Base-by-base conservation (phyloP, 2,113 vertebrate genomes). In the Synodontis membranacea region DNA sequence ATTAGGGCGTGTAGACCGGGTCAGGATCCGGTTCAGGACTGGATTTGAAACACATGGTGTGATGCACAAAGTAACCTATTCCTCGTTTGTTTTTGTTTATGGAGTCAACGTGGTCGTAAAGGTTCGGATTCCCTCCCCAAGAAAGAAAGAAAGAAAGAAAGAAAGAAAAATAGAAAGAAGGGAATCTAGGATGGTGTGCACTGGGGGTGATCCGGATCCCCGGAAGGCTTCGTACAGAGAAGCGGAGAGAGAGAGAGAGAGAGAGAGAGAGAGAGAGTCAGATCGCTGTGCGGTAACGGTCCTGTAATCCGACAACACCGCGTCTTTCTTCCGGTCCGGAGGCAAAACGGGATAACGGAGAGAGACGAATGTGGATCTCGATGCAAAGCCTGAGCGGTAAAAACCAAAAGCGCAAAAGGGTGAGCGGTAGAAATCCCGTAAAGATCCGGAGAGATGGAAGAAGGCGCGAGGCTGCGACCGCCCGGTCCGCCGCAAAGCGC, bases 401-500 rank as follows among this genome's bases (percentile, higher is more conserved):
- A 54, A 31, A n/a, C n/a, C n/a, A n/a, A 39, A 23, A 21, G 14
- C 75, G 42, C 28, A n/a, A 31, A 5, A n/a, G n/a, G n/a, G n/a
- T 4, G 31, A 2, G 11, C 50, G 3, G 31, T 80, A 37, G 50
- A 54, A 62, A 83, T 83, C 81, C 83, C 0, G 48, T 15, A 75
- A 17, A 42, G 42, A 74, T 74, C 68, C 68, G n/a, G 48, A 56
- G 11, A 56, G 64, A 84, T 46, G 44, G 31, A 54, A 39, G 31
- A 54, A 39, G 14, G 82, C 64, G 46, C 46, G 64, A 84, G 50
- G 21, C 34, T 74, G 50, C 31, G 66, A 52, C 46, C 66, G 60
- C 60, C 81, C 81, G 60, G 60, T 83, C 60, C 60, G 60, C 81
- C 64, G 82, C 62, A 42, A 52, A 84, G 8, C 82, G 82, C 46